Percentiles rank a stretch among this genome's conserved stretches.
phyloP scores from a whole-genome alignment of 1,140 invertebrate genomes.

The Armadillidium nasatum region DNA sequence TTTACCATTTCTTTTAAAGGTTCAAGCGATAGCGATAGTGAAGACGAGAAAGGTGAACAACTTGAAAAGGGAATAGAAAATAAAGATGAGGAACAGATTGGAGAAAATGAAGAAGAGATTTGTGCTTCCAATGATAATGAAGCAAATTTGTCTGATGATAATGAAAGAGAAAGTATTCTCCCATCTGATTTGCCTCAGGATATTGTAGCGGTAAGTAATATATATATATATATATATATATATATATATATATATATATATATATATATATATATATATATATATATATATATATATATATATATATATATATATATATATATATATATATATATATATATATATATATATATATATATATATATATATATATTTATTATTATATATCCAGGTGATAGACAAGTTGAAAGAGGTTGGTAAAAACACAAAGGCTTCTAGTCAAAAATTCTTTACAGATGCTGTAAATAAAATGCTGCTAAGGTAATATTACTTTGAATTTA shows the following conservation, averaged over 20 bases:
- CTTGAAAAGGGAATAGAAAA: background rate
- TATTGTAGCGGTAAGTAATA: background rate
- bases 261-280: too few relatives aligned
- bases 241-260: too few relatives aligned
- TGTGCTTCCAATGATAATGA: background rate
- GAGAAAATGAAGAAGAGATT: background rate
- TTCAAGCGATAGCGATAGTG: background rate
- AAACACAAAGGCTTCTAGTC: conserved; percentile 58
- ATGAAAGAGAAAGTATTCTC: background rate
- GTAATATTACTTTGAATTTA: too few relatives aligned
- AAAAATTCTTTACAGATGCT: conserved; percentile 60
- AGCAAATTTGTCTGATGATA: background rate
- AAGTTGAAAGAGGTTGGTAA: conserved; percentile 58
- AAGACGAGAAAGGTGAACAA: background rate
- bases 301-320: too few relatives aligned
- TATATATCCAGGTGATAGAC: conserved; percentile 53
- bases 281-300: too few relatives aligned
- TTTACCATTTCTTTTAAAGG: too few relatives aligned
- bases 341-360: too few relatives aligned
- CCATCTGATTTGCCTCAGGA: background rate
- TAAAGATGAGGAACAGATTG: background rate
- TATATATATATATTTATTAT: too few relatives aligned
- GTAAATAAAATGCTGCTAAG: conserved; percentile 61
- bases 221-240: too few relatives aligned
- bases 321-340: too few relatives aligned